A percentile compares a stretch with the other conserved stretches of the same genome.
Evolutionary conservation across 2,113 vertebrate species (phyloP).

Genomic region (Meriones unguiculatus): DNA sequence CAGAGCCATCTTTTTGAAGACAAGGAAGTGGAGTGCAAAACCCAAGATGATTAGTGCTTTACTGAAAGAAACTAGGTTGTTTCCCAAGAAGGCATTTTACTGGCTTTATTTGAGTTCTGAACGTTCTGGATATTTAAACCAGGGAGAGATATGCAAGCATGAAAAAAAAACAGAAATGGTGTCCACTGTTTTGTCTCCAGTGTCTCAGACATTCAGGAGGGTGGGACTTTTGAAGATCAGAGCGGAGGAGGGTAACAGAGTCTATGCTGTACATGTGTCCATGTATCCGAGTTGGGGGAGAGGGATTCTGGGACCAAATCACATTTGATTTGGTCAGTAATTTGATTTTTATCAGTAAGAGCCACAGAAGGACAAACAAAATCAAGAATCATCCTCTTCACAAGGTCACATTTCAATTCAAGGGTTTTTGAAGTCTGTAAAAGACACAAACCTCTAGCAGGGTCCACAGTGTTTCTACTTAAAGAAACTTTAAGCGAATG

Average conservation of each 20-base stretch:
- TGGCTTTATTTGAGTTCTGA: neutral
- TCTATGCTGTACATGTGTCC: neutral
- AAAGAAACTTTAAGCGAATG: neutral
- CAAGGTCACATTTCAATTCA: neutral
- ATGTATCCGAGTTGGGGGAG: neutral
- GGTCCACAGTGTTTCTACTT: neutral
- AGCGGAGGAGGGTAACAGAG: neutral
- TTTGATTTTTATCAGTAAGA: conserved; percentile 9
- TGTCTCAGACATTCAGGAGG: neutral
- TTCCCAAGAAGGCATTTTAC: neutral
- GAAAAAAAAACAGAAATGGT: neutral
- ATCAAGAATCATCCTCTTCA: neutral
- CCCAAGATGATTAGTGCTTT: neutral
- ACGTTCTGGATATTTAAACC: neutral
- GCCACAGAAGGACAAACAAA: conserved; percentile 8
- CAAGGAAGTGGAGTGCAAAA: neutral
- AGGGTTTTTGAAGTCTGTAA: conserved; percentile 7
- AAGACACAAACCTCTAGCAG: neutral
- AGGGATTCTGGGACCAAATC: neutral
- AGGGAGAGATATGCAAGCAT: neutral
- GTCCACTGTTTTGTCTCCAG: neutral
- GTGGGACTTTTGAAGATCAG: neutral
- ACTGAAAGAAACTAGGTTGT: neutral
- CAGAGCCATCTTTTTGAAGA: neutral
- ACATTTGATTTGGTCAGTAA: neutral